phyloP scores from a whole-genome alignment of 2,888 invertebrate species.

The Archips xylosteana region DNA sequence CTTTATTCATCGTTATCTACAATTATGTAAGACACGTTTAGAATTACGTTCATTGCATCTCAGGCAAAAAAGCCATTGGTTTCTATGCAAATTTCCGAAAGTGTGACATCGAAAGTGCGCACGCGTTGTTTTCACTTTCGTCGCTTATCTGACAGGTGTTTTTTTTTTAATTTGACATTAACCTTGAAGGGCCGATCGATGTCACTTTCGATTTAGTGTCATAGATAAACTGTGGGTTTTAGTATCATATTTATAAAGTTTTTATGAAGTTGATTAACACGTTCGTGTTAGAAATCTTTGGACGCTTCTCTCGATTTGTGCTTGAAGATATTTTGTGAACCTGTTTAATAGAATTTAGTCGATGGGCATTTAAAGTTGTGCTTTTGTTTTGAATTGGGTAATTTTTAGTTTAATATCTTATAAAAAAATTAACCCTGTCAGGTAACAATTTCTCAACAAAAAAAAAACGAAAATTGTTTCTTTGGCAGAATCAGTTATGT shows the following conservation, averaged over 20 bases:
- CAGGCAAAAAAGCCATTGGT: slow-evolving; percentile 49
- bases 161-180: slow-evolving; percentile 49
- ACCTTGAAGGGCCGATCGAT: slow-evolving; percentile 47
- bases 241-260: background rate
- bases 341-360: too few relatives aligned
- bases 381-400: too few relatives aligned
- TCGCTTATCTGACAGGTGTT: slow-evolving; percentile 38
- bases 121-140: slow-evolving; percentile 69
- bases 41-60: slow-evolving; percentile 31
- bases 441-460: too few relatives aligned
- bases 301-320: background rate
- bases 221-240: slow-evolving; percentile 3
- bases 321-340: too few relatives aligned
- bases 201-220: slow-evolving; percentile 38
- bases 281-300: background rate
- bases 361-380: too few relatives aligned
- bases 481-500: too few relatives aligned
- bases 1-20: slow-evolving; percentile 27
- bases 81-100: slow-evolving; percentile 74
- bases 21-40: slow-evolving; percentile 15
- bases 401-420: too few relatives aligned
- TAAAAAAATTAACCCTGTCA: too few relatives aligned
- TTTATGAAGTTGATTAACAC: background rate
- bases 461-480: too few relatives aligned
- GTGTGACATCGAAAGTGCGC: slow-evolving; percentile 69